Percentiles rank a stretch among this genome's conserved stretches.
Evolutionary conservation across 1,140 invertebrate species (phyloP).

Genomic region (Pseudoatta argentina): DNA sequence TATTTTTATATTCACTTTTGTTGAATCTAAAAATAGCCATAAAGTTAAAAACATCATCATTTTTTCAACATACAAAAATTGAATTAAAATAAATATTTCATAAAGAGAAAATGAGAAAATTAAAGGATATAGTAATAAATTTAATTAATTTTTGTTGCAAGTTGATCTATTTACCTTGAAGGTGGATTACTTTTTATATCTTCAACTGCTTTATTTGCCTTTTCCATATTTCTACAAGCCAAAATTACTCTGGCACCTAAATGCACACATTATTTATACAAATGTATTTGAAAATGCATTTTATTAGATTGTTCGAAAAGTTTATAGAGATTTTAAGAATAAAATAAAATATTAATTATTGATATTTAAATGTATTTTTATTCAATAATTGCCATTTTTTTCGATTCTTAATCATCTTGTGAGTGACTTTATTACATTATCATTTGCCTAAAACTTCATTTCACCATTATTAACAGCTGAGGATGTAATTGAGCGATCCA

Average conservation of each 20-base stretch:
- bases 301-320: background rate
- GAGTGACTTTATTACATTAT: no score
- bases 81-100: background rate
- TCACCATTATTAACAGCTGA: no score
- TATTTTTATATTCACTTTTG: no score
- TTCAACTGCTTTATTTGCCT: conserved; percentile 1
- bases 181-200: background rate
- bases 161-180: background rate
- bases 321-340: background rate
- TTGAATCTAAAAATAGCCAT: no score
- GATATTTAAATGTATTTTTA: background rate
- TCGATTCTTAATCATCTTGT: no score
- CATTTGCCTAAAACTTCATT: no score
- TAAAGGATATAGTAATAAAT: background rate
- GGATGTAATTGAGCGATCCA: no score
- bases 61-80: background rate
- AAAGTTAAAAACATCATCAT: no score
- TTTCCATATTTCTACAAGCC: background rate
- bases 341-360: background rate
- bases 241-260: background rate
- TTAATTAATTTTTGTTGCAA: background rate
- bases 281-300: background rate
- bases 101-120: background rate
- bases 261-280: background rate
- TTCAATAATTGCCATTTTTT: no score